Evolutionary conservation across 2,797 vertebrate species (phyloP), one percentile per base, ranked within the genome.

Genomic region (Synanceia verrucosa): DNA sequence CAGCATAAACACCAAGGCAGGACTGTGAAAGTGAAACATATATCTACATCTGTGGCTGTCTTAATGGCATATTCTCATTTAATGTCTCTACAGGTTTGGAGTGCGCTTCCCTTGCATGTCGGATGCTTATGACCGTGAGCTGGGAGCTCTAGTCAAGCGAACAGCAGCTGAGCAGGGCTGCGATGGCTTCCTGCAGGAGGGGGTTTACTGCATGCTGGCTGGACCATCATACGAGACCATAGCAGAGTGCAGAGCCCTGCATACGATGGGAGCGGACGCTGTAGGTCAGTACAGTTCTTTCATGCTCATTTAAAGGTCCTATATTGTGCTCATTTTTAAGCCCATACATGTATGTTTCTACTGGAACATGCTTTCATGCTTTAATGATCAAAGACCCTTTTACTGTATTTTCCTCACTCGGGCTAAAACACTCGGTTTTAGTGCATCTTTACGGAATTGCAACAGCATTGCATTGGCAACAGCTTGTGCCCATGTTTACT

Each of bases 41-140:
- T 4, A 16, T 16, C 3, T 13, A 10, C 4, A 10, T 39, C 4
- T 64, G 37, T 18, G 6, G 50, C 9, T 31, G 6, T 52, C 9
- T 31, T 6, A 26, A 2, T 10, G 21, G 41, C 53, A 4, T 3
- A 19, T 43, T 72, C n/a, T 58, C 1, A 31, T 71, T 44, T 44
- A 3, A 34, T 51, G 8, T 48, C 29, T n/a, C 28, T 60, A 6
- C 87, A 97, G 95, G 88, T 96, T 96, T 57, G 95, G 96, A 2
- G 80, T 81, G 19, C 94, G 96, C 37, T 96, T 96, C 85, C 95
- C 91, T 3, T 95, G 94, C 89, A 96, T 95, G 95, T 96, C 95
- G 0, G 95, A 96, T 4, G 95, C 95, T 0, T 96, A 96, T 5
- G 94, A 96, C 51, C 76, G 70, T 56, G 85, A 92, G 0, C 77